Base-by-base conservation (phyloP, 2,797 vertebrate species). In the Notolepis coatsorum region DNA sequence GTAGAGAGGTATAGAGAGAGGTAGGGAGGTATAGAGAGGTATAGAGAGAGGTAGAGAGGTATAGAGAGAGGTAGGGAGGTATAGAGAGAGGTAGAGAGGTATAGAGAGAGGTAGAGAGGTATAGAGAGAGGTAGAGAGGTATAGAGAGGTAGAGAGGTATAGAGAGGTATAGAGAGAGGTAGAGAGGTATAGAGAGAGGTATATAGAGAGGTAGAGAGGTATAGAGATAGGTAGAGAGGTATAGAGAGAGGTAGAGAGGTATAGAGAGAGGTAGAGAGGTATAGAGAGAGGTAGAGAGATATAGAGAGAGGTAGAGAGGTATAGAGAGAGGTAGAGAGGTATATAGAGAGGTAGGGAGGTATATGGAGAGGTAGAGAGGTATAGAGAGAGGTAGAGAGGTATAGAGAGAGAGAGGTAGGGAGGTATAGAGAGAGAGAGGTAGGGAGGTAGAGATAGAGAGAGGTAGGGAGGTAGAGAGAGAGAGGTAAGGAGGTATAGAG, bases 211-310 rank as follows among this genome's bases (percentile, higher is more conserved):
- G 21, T 46, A 49, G 35, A 37, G 3, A 5, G 35, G 3, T 2
- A 3, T 10, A n/a, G 35, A 9, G 35, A 2, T 9, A n/a, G 12
- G 23, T 21, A 30, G 18, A 8, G 13, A 39, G 63, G 17, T n/a
- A 5, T 15, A 2, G 28, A 39, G 28, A 63, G 2, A 33, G 23
- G 21, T 39, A 24, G 52, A 27, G 27, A 47, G 55, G 21, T 25
- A 42, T 35, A 31, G 63, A 53, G 17, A 24, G 7, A 52, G 45
- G 48, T 63, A 74, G 28, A 49, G 33, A 64, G 50, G 50, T 30
- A 57, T 6, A 6, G 4, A 37, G 2, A n/a, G 12, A 37, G 3
- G 15, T 2, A 9, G 12, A 8, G 35, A n/a, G 35, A 37, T 2
- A 37, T 2, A 37, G 35, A 37, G 51, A 35, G 33, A 35, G 1